Evolutionary conservation across 2,113 vertebrate genomes (phyloP), one percentile per base, ranked within the genome.

Genomic region (Microcebus ravelobensis): DNA sequence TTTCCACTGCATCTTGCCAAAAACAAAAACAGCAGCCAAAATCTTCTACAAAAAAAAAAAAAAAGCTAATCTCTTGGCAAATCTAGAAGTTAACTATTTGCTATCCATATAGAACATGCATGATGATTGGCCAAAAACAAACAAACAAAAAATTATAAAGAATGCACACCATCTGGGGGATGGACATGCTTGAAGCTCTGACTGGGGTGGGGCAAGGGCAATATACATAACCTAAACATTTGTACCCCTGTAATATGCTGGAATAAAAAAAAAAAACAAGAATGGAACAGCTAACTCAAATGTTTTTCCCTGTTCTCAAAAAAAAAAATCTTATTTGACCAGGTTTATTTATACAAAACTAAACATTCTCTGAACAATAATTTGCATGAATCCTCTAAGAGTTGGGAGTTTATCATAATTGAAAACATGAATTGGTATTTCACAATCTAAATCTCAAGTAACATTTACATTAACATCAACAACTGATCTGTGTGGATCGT

Each of bases 1-100:
- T 93, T 94, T 94, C 50, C 42, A 48, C 36, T 94, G 29, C 17
- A 94, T 90, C 39, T 87, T 90, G 13, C 45, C 61, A 67, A 74
- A 96, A 96, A 91, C 65, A 95, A 79, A 77, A 93, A 90, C 59
- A 91, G 45, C 8, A 87, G 92, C 36, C 25, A 96, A 92, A 96
- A 82, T 86, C 57, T 23, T 73, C 67, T 59, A 85, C 50, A 81
- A 97, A 93, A 34, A 55, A 55, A 52, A 52, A 52, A 93, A 52
- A 55, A 39, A 94, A 91, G 55, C 12, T 70, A 81, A 83, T 82
- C 29, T 95, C 86, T 23, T 18, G 23, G 36, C 20, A 80, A 93
- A 95, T 86, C n/a, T 89, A 88, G 45, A 84, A 85, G 71, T 92
- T 92, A 96, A 95, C 48, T 74, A 10, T 90, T 95, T 93, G 14